These are phyloP conservation scores for Congeria kusceri DNA, from an alignment of 2,888 invertebrate genomes.

Conservation along the genomic window DNA sequence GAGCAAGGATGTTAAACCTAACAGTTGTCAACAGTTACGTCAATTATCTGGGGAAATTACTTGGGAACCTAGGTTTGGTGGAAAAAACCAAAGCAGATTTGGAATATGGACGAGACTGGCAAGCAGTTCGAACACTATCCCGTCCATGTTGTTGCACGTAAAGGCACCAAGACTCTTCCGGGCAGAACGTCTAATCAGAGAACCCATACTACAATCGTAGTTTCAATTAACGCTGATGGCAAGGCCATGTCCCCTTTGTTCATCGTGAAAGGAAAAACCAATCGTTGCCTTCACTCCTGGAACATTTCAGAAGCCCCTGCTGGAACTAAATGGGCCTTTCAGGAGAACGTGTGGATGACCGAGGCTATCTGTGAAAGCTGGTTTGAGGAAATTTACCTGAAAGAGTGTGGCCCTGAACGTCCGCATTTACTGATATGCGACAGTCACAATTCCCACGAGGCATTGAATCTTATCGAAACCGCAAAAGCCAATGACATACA, in stretches of 20 bases:
- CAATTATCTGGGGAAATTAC: neutral
- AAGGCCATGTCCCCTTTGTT: conserved; percentile 16
- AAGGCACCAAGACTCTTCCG: conserved; percentile 29
- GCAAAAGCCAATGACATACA: conserved; percentile 2
- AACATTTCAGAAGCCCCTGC: conserved; percentile 18
- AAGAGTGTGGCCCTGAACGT: neutral
- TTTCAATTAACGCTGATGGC: conserved; percentile 48
- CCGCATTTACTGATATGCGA: conserved; percentile 16
- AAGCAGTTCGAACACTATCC: conserved; percentile 39
- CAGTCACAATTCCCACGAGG: neutral
- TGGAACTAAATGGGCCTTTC: conserved; percentile 12
- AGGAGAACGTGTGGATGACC: conserved; percentile 32
- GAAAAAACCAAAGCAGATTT: neutral
- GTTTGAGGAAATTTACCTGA: conserved; percentile 1
- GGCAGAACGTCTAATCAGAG: conserved; percentile 4
- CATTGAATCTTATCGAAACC: neutral
- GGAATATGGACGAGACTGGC: conserved; percentile 50
- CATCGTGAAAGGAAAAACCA: conserved; percentile 27
- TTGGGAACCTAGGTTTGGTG: neutral
- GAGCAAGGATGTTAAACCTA: neutral
- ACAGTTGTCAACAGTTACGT: neutral
- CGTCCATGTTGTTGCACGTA: conserved; percentile 28
- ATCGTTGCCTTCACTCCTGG: conserved; percentile 6
- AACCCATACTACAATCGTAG: conserved; percentile 32
- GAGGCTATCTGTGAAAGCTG: conserved; percentile 14